These are phyloP conservation scores for Pachydiplax longipennis DNA, from an alignment of 2,888 invertebrate species.

Conservation along the genomic window DNA sequence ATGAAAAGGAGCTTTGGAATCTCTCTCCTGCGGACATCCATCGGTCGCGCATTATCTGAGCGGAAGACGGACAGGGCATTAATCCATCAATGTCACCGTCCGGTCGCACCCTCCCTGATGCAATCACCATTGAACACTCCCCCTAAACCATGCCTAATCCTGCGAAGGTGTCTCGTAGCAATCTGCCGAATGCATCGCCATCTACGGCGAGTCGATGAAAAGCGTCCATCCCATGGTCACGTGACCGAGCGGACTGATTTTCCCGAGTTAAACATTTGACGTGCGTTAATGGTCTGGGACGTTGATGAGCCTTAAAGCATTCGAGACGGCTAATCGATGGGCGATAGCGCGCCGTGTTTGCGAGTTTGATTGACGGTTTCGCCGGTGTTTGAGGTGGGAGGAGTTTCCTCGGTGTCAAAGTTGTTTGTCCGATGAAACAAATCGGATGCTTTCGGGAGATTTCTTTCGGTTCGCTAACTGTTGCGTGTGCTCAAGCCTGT, in stretches of 20 bases:
- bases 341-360: slow-evolving; percentile 11
- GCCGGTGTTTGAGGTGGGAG: neutral
- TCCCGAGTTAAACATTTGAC: slow-evolving; percentile 23
- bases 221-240: neutral
- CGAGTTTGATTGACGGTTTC: neutral
- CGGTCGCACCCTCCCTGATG: neutral
- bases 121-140: slow-evolving; percentile 14
- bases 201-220: neutral
- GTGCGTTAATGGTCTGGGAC: slow-evolving; percentile 25
- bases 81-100: slow-evolving; percentile 27
- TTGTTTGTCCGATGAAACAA: too few relatives aligned
- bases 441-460: too few relatives aligned
- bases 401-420: too few relatives aligned
- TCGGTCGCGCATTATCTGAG: neutral
- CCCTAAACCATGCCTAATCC: neutral
- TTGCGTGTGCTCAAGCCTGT: too few relatives aligned
- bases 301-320: slow-evolving; percentile 37
- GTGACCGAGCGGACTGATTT: slow-evolving; percentile 12
- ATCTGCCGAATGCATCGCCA: slow-evolving; percentile 24
- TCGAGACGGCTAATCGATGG: neutral
- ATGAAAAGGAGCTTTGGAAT: neutral
- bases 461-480: too few relatives aligned
- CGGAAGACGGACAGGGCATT: slow-evolving; percentile 10
- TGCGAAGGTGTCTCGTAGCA: neutral
- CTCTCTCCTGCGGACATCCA: neutral